Conservation (phyloP, 2,797 vertebrate species). For the Numenius phaeopus region DNA sequence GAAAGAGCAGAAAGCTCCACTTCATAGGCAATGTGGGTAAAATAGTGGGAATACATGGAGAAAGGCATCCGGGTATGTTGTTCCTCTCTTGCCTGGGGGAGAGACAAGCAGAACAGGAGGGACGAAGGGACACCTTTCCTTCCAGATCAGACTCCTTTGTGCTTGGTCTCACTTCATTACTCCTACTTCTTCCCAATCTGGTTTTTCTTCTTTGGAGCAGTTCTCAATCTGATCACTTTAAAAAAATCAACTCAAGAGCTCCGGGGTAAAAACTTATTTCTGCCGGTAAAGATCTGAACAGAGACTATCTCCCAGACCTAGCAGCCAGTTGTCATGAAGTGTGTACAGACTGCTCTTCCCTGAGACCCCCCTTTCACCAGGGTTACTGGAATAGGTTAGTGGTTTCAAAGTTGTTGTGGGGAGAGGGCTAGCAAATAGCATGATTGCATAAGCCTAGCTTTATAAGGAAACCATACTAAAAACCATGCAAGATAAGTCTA, state of each 20-base stretch:
- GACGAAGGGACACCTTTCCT: background rate
- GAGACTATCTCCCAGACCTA: background rate
- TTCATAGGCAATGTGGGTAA: background rate
- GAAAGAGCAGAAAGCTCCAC: background rate
- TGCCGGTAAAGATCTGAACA: background rate
- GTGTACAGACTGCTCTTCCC: background rate
- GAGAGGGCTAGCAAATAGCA: background rate
- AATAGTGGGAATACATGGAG: background rate
- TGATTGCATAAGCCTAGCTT: background rate
- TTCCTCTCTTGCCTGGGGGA: background rate
- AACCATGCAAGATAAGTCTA: background rate
- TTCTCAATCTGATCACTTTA: background rate
- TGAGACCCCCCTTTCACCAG: background rate
- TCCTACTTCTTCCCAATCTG: background rate
- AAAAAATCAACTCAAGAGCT: background rate
- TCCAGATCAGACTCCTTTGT: background rate
- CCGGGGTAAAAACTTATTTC: background rate
- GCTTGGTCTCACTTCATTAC: background rate
- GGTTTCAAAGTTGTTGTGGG: background rate
- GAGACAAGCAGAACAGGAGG: background rate
- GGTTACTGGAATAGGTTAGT: background rate
- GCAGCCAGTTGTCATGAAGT: background rate
- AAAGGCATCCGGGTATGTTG: background rate
- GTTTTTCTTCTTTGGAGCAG: background rate
- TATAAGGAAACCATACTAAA: background rate